Evolutionary conservation across 1,140 invertebrate genomes (phyloP), one percentile per base, ranked within the genome.

Genomic region (Condylostylus longicornis): DNA sequence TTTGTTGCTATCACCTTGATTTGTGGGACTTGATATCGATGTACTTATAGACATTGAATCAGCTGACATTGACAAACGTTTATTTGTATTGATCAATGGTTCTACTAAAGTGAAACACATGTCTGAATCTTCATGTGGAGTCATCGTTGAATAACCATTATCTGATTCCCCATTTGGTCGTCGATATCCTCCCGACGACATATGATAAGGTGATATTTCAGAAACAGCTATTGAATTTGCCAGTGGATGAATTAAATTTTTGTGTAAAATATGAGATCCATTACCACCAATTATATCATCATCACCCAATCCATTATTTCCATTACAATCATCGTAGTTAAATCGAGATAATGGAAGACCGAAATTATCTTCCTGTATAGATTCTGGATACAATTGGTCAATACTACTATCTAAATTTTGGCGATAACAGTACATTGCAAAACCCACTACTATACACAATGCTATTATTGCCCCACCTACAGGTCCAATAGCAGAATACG

Each of bases 141-240:
- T 91, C 87, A 93, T 93, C 0, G 88, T 93, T 13, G 85, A 90
- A 56, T 94, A 94, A 3, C 89, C 89, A 56, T 91, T 85, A 64
- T 94, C 89, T 20, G 84, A 89, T 46, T 89, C 86, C 5, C 80
- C 82, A 13, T 79, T 75, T 15, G 82, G 78, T 29, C 85, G 66
- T 21, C 82, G 68, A 50, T 90, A 89, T 35, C 55, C 58, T 2
- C 69, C 72, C 1, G 83, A 82, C 10, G 84, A 77, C 28, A 91
- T 77, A 30, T 83, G 74, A 53, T 93, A 93, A 0, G 88, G 88
- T 2, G 85, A 90, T 41, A 88, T 75, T 4, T 79, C 75, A 1
- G 80, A 69, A 12, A 58, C 43, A 41, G 58, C 57, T 31, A 37
- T 37, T 8, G 29, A 29, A 33, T 51, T 61, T 18, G 18, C 25